These are phyloP conservation scores for Himalopsyche japonica DNA, from an alignment of 2,888 invertebrate species.

Conservation along the genomic window DNA sequence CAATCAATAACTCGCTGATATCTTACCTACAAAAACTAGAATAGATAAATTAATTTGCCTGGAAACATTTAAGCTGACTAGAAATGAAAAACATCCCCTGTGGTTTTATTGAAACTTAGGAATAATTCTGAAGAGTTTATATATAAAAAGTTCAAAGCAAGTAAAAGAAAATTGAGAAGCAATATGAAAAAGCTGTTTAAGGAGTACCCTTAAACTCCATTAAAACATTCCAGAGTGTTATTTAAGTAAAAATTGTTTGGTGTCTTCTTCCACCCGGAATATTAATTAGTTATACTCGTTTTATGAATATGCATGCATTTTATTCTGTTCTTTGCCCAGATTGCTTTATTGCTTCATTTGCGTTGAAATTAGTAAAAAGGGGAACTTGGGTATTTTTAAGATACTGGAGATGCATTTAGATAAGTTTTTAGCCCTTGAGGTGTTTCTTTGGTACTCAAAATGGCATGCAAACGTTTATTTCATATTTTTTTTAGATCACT, in stretches of 20 bases:
- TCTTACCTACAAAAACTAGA: no score
- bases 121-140: no score
- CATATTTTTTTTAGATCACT: no score
- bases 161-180: not conserved
- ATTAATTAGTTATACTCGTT: conserved; percentile 4
- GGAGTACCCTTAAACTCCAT: not conserved
- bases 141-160: no score
- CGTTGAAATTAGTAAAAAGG: conserved; percentile 17
- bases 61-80: no score
- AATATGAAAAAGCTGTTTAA: not conserved
- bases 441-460: no score
- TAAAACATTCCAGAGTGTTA: not conserved
- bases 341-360: conserved; percentile 30
- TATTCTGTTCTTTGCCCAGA: conserved; percentile 17
- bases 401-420: not conserved
- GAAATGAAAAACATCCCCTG: no score
- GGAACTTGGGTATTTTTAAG: not conserved
- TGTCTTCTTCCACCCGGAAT: not conserved
- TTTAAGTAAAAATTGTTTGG: not conserved
- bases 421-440: no score
- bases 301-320: conserved; percentile 26
- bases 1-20: no score
- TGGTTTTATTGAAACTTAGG: no score
- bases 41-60: no score
- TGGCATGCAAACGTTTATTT: no score